Percentiles rank a stretch among this genome's conserved stretches.
Conservation (phyloP, 2,888 invertebrate genomes). For the Lepidocyrtoides sp. region DNA sequence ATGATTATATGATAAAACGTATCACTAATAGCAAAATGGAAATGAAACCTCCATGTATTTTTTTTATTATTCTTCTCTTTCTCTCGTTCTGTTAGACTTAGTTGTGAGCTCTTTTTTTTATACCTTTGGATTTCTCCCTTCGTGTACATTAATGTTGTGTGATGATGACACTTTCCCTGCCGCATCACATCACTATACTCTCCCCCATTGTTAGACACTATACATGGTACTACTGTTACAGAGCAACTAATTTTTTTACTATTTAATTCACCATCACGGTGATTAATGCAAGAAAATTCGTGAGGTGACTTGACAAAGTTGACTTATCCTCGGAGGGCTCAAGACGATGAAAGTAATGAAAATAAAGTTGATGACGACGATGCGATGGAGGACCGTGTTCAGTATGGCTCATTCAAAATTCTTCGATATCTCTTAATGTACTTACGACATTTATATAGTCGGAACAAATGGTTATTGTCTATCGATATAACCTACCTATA, state of each 20-base stretch:
- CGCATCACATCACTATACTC: background rate
- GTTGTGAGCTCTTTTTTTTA: background rate
- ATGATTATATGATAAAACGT: too few species aligned
- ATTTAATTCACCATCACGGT: constrained; percentile 81
- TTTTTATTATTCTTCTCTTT: background rate
- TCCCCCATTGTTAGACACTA: background rate
- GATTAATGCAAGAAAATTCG: constrained; percentile 79
- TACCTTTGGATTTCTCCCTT: background rate
- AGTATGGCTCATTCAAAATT: constrained; percentile 16
- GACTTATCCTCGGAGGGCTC: constrained; percentile 79
- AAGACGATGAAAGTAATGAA: constrained; percentile 63
- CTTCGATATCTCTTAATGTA: background rate
- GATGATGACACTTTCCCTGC: background rate
- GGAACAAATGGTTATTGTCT: too few species aligned
- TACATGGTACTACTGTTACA: background rate
- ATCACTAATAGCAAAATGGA: background rate
- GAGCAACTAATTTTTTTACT: constrained; percentile 76
- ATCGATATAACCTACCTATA: too few species aligned
- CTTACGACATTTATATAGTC: too few species aligned
- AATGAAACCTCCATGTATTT: background rate
- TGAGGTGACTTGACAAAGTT: constrained; percentile 80
- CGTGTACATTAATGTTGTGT: background rate
- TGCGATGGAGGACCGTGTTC: constrained; percentile 28
- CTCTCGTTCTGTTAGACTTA: background rate
- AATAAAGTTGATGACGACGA: constrained; percentile 67